A percentile compares a stretch with the other conserved stretches of the same genome.
These are phyloP conservation scores for Schizaphis graminum DNA, from an alignment of 2,888 invertebrate species.

Conservation along the genomic window DNA sequence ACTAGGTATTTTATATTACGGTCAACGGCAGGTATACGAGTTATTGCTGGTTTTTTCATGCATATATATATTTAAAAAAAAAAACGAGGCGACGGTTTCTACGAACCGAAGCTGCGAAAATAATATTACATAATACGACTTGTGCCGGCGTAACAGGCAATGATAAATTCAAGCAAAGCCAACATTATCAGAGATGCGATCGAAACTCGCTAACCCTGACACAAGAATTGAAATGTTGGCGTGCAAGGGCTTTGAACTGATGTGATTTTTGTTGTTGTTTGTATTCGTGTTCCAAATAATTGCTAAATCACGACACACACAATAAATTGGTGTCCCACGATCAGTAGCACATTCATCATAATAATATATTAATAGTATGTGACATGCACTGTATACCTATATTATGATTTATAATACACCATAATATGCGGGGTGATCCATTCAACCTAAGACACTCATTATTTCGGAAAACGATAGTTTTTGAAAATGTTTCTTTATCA, in stretches of 20 bases:
- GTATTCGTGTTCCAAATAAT: constrained; percentile 1
- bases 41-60: background rate
- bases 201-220: constrained; percentile 44
- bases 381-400: background rate
- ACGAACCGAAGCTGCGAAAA: background rate
- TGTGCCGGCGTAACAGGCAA: background rate
- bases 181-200: background rate
- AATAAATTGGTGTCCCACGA: background rate
- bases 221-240: constrained; percentile 7
- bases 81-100: background rate
- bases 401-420: too few species aligned
- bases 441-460: too few species aligned
- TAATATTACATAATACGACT: background rate
- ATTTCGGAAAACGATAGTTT: too few species aligned
- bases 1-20: background rate
- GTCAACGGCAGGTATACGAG: background rate
- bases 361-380: background rate
- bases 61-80: background rate
- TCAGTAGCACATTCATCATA: background rate
- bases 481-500: too few species aligned
- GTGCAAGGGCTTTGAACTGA: constrained; percentile 19
- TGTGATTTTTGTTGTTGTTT: background rate
- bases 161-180: background rate
- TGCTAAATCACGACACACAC: background rate
- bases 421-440: too few species aligned